Conservation (phyloP, 2,797 vertebrate genomes). For the Diplodus sargus region DNA sequence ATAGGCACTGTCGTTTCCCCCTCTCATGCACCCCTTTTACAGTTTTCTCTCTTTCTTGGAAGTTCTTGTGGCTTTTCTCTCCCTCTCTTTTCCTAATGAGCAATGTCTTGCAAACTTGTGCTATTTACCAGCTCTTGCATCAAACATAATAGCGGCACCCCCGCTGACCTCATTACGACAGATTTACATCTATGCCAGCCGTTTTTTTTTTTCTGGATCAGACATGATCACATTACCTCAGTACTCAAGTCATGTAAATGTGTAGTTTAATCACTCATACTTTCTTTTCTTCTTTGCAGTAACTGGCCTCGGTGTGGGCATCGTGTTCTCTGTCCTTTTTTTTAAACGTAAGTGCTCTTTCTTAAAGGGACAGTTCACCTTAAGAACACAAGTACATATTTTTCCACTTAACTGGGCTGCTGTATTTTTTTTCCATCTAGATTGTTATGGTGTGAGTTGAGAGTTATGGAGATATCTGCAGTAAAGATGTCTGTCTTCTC, state of each 20-base stretch:
- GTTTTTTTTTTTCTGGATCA: conserved; percentile 30
- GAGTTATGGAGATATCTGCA: too few species aligned
- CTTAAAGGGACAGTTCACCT: too few species aligned
- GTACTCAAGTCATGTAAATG: conserved; percentile 3
- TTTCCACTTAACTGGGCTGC: too few species aligned
- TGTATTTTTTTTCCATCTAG: too few species aligned
- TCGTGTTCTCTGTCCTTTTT: conserved; percentile 90
- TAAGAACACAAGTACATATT: too few species aligned
- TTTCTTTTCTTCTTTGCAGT: conserved; percentile 77
- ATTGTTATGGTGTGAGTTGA: too few species aligned
- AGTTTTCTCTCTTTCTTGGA: conserved; percentile 37
- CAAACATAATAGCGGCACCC: conserved; percentile 57
- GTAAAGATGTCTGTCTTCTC: too few species aligned
- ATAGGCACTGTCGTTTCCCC: conserved; percentile 2
- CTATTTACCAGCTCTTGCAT: conserved; percentile 70
- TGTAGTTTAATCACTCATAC: conserved; percentile 23
- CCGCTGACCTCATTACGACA: conserved; percentile 60
- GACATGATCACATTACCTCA: conserved; percentile 37
- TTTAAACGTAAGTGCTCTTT: conserved; percentile 91
- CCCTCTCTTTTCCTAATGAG: conserved; percentile 49
- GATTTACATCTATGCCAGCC: conserved; percentile 58
- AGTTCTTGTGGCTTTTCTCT: conserved; percentile 38
- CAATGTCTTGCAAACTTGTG: conserved; percentile 69
- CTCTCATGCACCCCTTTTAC: conserved; percentile 37
- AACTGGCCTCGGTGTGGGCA: conserved; percentile 90